Evolutionary conservation across 2,113 vertebrate genomes (phyloP).

Genomic region (Calyptommatus sinebrachiatus): DNA sequence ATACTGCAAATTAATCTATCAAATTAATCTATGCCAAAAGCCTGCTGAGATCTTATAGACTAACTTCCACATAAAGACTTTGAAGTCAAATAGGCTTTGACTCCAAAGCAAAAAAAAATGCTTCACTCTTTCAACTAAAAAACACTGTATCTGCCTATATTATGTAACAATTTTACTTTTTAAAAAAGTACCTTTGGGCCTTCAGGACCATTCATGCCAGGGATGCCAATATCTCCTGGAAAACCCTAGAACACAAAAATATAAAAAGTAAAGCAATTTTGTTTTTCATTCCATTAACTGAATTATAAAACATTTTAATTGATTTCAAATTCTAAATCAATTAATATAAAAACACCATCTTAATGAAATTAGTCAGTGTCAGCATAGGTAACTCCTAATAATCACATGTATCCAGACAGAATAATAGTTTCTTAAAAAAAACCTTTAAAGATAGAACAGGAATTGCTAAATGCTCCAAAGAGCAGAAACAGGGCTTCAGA

Average conservation of each 20-base stretch:
- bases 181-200: constrained; percentile 86
- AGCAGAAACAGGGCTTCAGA: too few species aligned
- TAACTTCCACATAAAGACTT: neutral
- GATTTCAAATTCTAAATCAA: neutral
- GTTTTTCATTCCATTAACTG: neutral
- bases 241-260: constrained; percentile 80
- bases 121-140: neutral
- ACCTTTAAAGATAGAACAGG: too few species aligned
- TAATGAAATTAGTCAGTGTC: too few species aligned
- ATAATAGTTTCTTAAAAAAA: too few species aligned
- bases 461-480: too few species aligned
- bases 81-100: neutral
- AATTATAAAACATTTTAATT: neutral
- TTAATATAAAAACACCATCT: neutral
- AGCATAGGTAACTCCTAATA: too few species aligned
- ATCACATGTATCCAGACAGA: too few species aligned
- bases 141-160: neutral
- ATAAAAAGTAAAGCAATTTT: neutral
- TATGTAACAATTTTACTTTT: constrained; percentile 3
- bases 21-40: neutral
- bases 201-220: constrained; percentile 90
- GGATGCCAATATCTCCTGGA: constrained; percentile 94
- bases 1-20: neutral
- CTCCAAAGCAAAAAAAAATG: neutral
- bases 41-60: neutral